A percentile compares a stretch with the other conserved stretches of the same genome.
Evolutionary conservation across 2,888 invertebrate species (phyloP).

Genomic region (Perizoma flavofasciatum): DNA sequence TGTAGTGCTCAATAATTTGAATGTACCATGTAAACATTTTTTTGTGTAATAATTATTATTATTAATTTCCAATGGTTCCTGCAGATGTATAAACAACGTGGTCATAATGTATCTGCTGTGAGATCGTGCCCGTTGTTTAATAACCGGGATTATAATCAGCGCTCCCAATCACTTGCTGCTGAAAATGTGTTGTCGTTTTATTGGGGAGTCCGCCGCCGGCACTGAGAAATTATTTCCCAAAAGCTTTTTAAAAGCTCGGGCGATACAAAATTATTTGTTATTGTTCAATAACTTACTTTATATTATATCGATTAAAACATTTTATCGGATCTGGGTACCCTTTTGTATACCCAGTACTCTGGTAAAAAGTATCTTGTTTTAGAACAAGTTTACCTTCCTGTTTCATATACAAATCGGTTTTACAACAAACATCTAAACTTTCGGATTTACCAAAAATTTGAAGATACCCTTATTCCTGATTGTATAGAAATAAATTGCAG

Average conservation of each 20-base stretch:
- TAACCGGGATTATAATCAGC: constrained; percentile 29
- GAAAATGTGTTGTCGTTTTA: constrained; percentile 13
- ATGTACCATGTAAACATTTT: too few relatives aligned
- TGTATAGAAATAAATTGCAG: too few relatives aligned
- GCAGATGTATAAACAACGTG: constrained; percentile 32
- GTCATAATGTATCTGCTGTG: constrained; percentile 28
- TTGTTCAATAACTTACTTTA: background rate
- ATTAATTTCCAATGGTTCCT: constrained; percentile 28
- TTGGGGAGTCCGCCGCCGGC: background rate
- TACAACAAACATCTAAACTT: too few relatives aligned
- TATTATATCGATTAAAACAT: background rate
- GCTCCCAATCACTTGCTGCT: constrained; percentile 14
- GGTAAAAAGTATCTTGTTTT: too few relatives aligned
- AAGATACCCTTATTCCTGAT: too few relatives aligned
- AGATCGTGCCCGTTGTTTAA: constrained; percentile 35
- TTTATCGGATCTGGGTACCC: background rate
- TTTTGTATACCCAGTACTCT: background rate
- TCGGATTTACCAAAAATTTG: too few relatives aligned
- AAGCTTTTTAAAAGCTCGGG: constrained; percentile 5
- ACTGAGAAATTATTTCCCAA: constrained; percentile 9
- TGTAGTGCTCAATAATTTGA: too few relatives aligned
- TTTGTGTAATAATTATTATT: too few relatives aligned
- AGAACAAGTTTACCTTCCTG: too few relatives aligned
- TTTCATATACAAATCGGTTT: too few relatives aligned
- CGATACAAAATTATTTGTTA: constrained; percentile 1